These are phyloP conservation scores for Eurystomus glaucurus DNA, from an alignment of 2,797 vertebrate genomes.

Conservation along the genomic window DNA sequence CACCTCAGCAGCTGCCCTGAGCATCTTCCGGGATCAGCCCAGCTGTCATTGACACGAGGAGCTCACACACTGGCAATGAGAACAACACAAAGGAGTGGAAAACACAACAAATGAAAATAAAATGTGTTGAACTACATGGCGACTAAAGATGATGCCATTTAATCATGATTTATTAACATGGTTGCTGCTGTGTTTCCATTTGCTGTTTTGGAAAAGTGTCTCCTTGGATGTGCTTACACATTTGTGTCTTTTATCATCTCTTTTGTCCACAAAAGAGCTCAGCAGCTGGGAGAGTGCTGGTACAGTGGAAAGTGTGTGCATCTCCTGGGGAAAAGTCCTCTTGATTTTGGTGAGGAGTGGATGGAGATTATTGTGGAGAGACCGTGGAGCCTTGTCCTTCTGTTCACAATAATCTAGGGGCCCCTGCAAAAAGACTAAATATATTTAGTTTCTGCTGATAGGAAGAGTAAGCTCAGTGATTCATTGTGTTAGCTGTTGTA, in stretches of 20 bases:
- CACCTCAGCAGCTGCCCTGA: neutral
- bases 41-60: neutral
- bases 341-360: neutral
- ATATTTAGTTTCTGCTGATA: neutral
- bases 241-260: neutral
- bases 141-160: neutral
- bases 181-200: neutral
- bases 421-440: neutral
- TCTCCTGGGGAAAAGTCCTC: neutral
- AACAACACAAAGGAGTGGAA: neutral
- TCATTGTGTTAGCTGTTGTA: neutral
- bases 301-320: neutral
- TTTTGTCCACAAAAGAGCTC: neutral
- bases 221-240: neutral
- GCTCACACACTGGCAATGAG: neutral
- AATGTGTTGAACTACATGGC: neutral
- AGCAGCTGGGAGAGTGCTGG: neutral
- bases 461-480: neutral
- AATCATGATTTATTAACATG: accelerated
- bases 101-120: neutral
- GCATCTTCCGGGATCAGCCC: neutral
- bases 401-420: neutral
- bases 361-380: neutral
- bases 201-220: neutral
- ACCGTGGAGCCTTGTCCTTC: neutral